Evolutionary conservation across 2,888 invertebrate genomes (phyloP).

Genomic region (Geophilus truncorum): DNA sequence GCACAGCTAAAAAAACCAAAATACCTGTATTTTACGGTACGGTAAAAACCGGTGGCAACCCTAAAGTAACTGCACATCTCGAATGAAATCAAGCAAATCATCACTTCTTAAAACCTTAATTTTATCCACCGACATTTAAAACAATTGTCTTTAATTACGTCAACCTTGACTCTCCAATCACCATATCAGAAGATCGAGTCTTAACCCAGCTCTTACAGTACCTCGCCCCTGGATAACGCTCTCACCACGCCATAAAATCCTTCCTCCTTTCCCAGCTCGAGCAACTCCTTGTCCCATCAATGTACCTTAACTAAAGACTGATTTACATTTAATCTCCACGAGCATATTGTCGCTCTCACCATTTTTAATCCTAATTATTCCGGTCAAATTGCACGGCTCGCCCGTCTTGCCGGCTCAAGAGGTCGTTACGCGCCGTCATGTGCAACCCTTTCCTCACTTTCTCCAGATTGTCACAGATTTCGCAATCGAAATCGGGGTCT

Average conservation of each 20-base stretch:
- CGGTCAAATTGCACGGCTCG: background rate
- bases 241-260: background rate
- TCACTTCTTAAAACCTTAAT: no score
- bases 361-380: slow-evolving; percentile 6
- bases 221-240: background rate
- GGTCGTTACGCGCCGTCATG: background rate
- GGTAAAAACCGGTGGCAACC: no score
- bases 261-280: background rate
- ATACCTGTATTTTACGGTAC: no score
- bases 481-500: background rate
- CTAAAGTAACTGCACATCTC: no score
- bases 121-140: background rate
- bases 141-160: background rate
- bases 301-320: background rate
- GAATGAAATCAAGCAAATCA: no score
- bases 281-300: background rate
- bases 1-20: no score
- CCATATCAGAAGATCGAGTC: background rate
- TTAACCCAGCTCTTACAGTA: background rate
- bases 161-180: background rate
- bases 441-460: background rate
- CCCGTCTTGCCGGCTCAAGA: background rate
- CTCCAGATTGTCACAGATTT: background rate
- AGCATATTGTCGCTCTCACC: background rate
- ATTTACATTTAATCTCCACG: background rate